phyloP scores from a whole-genome alignment of 1,140 invertebrate species.

The Brachionus paranguensis region DNA sequence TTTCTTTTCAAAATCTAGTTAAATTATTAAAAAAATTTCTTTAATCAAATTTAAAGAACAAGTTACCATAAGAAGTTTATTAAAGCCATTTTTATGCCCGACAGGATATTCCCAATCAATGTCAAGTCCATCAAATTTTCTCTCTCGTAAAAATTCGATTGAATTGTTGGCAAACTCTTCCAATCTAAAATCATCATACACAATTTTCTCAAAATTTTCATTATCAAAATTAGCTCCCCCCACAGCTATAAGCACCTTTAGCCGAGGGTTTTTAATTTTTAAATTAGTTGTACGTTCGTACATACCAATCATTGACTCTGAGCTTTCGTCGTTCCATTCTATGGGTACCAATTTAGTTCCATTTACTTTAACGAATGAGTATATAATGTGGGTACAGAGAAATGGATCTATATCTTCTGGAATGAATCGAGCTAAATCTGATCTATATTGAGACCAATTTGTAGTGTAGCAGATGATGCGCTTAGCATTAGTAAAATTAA shows the following conservation, averaged over 20 bases:
- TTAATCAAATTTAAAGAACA: slow-evolving; percentile 22
- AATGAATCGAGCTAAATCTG: slow-evolving; percentile 73
- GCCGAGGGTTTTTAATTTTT: slow-evolving; percentile 83
- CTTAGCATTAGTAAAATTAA: background rate
- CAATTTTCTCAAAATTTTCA: slow-evolving; percentile 55
- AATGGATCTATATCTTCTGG: slow-evolving; percentile 76
- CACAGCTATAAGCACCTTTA: slow-evolving; percentile 84
- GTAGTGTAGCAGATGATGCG: slow-evolving; percentile 75
- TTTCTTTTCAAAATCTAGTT: slow-evolving; percentile 69
- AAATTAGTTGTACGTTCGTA: slow-evolving; percentile 70
- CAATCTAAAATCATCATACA: slow-evolving; percentile 60
- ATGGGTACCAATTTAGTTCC: slow-evolving; percentile 46
- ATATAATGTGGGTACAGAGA: slow-evolving; percentile 87
- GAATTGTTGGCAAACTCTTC: slow-evolving; percentile 19
- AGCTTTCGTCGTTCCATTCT: slow-evolving; percentile 68
- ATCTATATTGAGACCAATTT: slow-evolving; percentile 83
- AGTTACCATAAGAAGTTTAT: background rate
- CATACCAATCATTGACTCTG: background rate
- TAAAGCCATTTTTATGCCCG: slow-evolving; percentile 41
- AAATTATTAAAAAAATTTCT: background rate
- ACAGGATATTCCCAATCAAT: slow-evolving; percentile 71
- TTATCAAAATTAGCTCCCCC: slow-evolving; percentile 80
- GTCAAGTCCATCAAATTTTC: slow-evolving; percentile 47
- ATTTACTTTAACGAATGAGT: slow-evolving; percentile 73
- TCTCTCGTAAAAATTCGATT: slow-evolving; percentile 53